Base-by-base conservation (phyloP, 2,113 vertebrate species). In the Deroptyus accipitrinus region DNA sequence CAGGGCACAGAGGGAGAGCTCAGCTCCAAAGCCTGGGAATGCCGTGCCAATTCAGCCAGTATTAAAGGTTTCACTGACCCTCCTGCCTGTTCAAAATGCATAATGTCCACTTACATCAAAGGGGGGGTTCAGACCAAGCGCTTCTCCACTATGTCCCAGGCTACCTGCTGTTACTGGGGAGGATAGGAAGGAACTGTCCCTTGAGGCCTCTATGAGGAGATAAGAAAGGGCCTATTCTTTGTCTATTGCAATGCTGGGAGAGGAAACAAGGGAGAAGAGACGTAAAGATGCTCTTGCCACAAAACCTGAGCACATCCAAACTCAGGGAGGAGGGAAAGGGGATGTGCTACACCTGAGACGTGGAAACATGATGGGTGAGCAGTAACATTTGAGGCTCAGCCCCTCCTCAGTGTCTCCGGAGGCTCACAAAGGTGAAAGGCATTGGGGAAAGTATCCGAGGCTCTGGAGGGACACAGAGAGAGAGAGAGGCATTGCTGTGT, bases 1-100 rank as follows among this genome's bases (percentile, higher is more conserved):
- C 95, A 55, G 59, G 94, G 96, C 62, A 59, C 94, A 95, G 27
- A 84, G 96, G 95, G 96, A 96, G 88, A 94, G 88, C 95, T 97
- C 96, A 85, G 77, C 95, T 94, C 94, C 90, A 79, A 92, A 94
- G 86, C 59, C 83, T 79, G 77, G 93, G 90, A 92, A 83, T 93
- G 90, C 96, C 91, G 86, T 96, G 95, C 95, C 95, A 93, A 55
- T 92, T 94, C 93, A 97, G 97, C 96, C 91, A 37, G 46, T 85
- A 42, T 76, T 84, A 73, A 96, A 83, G 95, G 88, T 93, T 96
- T 94, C 77, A 74, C 66, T 87, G 93, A 91, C 51, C 88, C 73
- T 63, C 11, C 0, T 4, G 37, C 62, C 90, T 92, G 95, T 91
- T 95, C 96, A 96, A 97, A 91, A 96, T 93, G 86, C 70, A 79